phyloP scores from a whole-genome alignment of 2,113 vertebrate species.

The Mus pahari region DNA sequence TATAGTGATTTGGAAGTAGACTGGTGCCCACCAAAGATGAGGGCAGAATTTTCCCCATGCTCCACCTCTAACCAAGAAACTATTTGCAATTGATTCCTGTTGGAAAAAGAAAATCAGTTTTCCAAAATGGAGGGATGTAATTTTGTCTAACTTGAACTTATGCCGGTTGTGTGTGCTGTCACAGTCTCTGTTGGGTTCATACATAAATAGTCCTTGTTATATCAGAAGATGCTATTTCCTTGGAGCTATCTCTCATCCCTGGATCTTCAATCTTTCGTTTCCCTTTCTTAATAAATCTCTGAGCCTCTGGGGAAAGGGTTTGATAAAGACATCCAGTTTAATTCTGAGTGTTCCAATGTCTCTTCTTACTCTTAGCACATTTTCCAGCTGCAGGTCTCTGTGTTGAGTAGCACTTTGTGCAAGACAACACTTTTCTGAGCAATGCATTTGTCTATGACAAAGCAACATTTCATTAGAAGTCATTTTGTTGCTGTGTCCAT shows the following conservation, averaged over 20 bases:
- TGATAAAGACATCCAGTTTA: neutral
- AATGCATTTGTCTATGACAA: neutral
- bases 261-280: neutral
- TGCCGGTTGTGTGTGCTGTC: neutral
- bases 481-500: neutral
- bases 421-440: neutral
- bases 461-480: neutral
- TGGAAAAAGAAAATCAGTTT: neutral
- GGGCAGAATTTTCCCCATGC: neutral
- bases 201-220: neutral
- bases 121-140: neutral
- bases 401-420: neutral
- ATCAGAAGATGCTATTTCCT: neutral
- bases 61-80: neutral
- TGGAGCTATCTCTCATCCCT: neutral
- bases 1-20: neutral
- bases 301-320: neutral
- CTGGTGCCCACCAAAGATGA: neutral
- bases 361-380: neutral
- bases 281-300: neutral
- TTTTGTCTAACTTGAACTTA: neutral
- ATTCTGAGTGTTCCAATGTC: neutral
- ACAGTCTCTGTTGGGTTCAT: neutral
- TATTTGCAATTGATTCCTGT: neutral
- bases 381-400: neutral